Base-by-base conservation (phyloP, 2,797 vertebrate species). In the Phoebastria nigripes region DNA sequence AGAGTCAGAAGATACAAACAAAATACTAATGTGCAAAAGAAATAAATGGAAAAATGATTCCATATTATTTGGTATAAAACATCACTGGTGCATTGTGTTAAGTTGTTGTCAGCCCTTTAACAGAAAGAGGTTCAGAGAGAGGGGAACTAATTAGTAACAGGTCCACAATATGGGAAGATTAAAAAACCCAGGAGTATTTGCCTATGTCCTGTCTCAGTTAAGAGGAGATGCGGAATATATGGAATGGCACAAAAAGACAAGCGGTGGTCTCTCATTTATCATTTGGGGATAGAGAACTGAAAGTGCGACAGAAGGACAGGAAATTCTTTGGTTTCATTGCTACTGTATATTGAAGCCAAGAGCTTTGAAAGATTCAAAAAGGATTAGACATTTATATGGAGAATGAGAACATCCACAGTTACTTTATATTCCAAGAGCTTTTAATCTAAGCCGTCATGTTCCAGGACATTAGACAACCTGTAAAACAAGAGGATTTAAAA, bases 311-410 rank as follows among this genome's bases (percentile, higher is more conserved):
- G 63, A 79, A 69, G 19, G 42, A 83, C 47, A 67, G 24, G 28
- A 54, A 77, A 54, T n/a, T 80, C 22, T 78, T 82, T 58, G 5
- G 5, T 74, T 89, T 85, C 42, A 13, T 39, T 89, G 33, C 39
- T 74, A 46, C 31, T 82, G 2, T 42, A 24, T 54, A n/a, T 9
- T 79, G 69, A 69, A 90, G 47, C 52, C 67, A 91, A 91, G 37
- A 87, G 61, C 49, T 94, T 67, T 91, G 82, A 59, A 93, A 78
- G 61, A 90, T 72, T 95, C 61, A 79, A 47, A 91, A 90, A 69
- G 29, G 19, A 58, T 96, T 87, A 54, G n/a, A 76, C 79, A n/a
- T 90, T 81, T 74, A 54, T 78, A 37, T 35, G 42, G 87, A 88
- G 65, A 46, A 78, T 76, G 58, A 90, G 87, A 93, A 82, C 24